Conservation (phyloP, 1,140 invertebrate species). For the Eurosta solidaginis region DNA sequence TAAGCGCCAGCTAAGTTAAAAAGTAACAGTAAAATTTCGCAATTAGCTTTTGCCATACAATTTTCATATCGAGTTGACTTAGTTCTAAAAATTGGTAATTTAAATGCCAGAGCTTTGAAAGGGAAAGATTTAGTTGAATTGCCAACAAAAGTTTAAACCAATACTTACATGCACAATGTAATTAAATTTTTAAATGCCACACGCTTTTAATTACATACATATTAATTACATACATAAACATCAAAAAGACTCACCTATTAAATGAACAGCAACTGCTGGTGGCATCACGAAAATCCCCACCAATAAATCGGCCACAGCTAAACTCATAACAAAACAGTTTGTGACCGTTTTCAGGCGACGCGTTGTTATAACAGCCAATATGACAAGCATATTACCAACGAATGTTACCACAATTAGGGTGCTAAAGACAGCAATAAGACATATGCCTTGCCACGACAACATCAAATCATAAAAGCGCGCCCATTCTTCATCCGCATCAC, state of each 20-base stretch:
- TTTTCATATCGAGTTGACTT: too few relatives aligned
- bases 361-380: slow-evolving; percentile 88
- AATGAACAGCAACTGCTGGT: slow-evolving; percentile 77
- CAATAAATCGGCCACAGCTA: slow-evolving; percentile 88
- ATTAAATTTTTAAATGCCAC: neutral
- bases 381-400: slow-evolving; percentile 88
- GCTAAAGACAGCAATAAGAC: slow-evolving; percentile 61
- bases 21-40: too few relatives aligned
- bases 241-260: slow-evolving; percentile 62
- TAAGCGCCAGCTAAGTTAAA: too few relatives aligned
- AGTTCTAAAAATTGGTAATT: too few relatives aligned
- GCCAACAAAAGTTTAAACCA: too few relatives aligned
- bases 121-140: too few relatives aligned
- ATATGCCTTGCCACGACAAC: slow-evolving; percentile 56
- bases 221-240: neutral
- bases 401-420: slow-evolving; percentile 69
- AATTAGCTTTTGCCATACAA: too few relatives aligned
- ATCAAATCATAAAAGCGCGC: slow-evolving; percentile 55
- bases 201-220: neutral
- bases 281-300: slow-evolving; percentile 95
- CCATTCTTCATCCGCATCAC: slow-evolving; percentile 42
- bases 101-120: too few relatives aligned
- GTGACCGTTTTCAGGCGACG: slow-evolving; percentile 88
- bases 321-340: slow-evolving; percentile 92
- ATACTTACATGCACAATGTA: too few relatives aligned